Percentiles rank a stretch among this genome's conserved stretches.
These are phyloP conservation scores for Erebia ligea DNA, from an alignment of 2,888 invertebrate genomes.

Conservation along the genomic window DNA sequence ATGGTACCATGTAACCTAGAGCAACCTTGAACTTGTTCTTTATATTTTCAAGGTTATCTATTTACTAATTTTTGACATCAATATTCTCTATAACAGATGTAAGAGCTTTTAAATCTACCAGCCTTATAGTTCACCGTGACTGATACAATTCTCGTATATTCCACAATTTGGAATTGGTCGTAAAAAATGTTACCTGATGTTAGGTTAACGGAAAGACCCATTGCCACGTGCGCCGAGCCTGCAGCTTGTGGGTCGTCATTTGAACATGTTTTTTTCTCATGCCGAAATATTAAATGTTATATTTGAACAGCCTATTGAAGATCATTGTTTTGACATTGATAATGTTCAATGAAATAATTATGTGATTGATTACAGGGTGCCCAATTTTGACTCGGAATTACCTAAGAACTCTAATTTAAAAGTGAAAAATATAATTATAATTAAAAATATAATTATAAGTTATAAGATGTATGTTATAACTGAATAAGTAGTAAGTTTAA, in stretches of 20 bases:
- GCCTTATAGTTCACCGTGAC: conserved; percentile 47
- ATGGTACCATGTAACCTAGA: too few relatives aligned
- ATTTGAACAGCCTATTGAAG: conserved; percentile 23
- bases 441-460: too few relatives aligned
- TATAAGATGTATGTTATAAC: too few relatives aligned
- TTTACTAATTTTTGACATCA: too few relatives aligned
- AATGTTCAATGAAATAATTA: conserved; percentile 5
- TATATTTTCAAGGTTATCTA: too few relatives aligned
- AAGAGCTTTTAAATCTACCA: conserved; percentile 3
- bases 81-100: not conserved
- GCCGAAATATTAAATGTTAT: conserved; percentile 14
- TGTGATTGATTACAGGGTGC: not conserved
- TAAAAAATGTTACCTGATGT: conserved; percentile 79
- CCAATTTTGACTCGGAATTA: too few relatives aligned
- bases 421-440: too few relatives aligned
- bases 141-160: conserved; percentile 65
- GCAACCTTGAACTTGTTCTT: too few relatives aligned
- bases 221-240: conserved; percentile 74
- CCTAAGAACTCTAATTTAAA: too few relatives aligned
- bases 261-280: conserved; percentile 38
- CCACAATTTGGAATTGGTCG: conserved; percentile 63
- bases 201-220: conserved; percentile 73
- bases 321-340: conserved; percentile 26
- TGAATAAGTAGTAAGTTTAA: too few relatives aligned
- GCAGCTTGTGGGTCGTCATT: conserved; percentile 60